Conservation (phyloP, 2,113 vertebrate species). For the Burhinus oedicnemus region DNA sequence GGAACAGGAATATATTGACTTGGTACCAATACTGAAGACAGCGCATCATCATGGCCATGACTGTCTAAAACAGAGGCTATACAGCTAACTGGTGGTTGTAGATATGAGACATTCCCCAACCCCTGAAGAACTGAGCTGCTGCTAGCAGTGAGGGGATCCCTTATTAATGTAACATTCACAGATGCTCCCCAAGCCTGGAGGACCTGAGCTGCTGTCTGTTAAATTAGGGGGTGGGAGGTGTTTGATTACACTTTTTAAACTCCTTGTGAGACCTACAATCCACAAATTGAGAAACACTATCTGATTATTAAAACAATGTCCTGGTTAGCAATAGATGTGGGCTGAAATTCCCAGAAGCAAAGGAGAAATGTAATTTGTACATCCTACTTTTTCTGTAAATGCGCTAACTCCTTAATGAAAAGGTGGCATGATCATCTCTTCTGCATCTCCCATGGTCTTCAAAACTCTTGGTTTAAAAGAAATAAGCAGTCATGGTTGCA, state of each 20-base stretch:
- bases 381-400: neutral
- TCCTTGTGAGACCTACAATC: neutral
- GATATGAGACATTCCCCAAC: neutral
- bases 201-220: neutral
- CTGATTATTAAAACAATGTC: neutral
- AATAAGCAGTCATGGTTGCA: neutral
- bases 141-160: neutral
- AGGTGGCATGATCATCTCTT: neutral
- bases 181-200: neutral
- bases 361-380: neutral
- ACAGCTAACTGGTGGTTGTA: neutral
- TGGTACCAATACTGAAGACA: neutral
- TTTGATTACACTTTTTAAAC: neutral
- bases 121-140: neutral
- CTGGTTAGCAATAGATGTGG: neutral
- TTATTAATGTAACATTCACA: fast-evolving
- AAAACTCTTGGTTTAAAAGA: neutral
- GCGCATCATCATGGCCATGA: neutral
- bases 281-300: neutral
- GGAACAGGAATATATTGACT: neutral
- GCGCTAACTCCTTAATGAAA: neutral
- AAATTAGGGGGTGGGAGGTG: too few relatives aligned
- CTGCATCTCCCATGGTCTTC: neutral
- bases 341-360: neutral
- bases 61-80: neutral